These are phyloP conservation scores for Dermochelys coriacea DNA, from an alignment of 2,797 vertebrate genomes.

Conservation along the genomic window DNA sequence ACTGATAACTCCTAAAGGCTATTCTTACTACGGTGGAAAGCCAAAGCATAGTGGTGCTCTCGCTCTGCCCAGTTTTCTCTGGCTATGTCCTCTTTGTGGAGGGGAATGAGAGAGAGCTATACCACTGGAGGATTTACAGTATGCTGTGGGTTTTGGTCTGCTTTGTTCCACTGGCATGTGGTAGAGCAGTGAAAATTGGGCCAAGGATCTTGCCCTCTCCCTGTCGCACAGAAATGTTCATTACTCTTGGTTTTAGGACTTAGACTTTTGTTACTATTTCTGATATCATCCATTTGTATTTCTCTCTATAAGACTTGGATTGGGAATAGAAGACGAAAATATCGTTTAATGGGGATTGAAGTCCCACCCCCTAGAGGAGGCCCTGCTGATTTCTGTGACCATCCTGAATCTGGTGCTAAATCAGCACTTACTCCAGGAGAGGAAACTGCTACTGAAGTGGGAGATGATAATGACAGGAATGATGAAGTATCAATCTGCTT, in stretches of 20 bases:
- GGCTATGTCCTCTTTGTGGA: neutral
- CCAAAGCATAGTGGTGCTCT: neutral
- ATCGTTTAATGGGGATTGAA: slow-evolving; percentile 98
- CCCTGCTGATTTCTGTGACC: slow-evolving; percentile 90
- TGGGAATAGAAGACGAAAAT: slow-evolving; percentile 98
- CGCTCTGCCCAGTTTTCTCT: neutral
- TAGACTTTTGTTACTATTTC: slow-evolving; percentile 62
- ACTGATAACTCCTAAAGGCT: neutral
- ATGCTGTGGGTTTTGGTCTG: neutral
- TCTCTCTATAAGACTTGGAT: slow-evolving; percentile 95
- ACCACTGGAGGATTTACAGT: neutral
- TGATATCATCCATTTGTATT: slow-evolving; percentile 73
- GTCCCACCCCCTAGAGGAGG: slow-evolving; percentile 96
- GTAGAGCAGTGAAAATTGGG: neutral
- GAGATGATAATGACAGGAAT: slow-evolving; percentile 90
- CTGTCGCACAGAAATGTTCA: slow-evolving; percentile 6
- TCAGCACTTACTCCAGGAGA: slow-evolving; percentile 86
- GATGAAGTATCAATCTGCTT: slow-evolving; percentile 91
- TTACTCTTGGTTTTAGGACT: slow-evolving; percentile 53
- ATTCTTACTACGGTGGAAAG: neutral
- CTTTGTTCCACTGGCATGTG: neutral
- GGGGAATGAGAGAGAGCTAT: neutral
- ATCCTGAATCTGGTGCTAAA: slow-evolving; percentile 84
- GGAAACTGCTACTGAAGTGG: slow-evolving; percentile 85
- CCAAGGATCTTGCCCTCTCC: neutral